phyloP scores from a whole-genome alignment of 1,140 invertebrate species.

The Himalopsyche phryganea region DNA sequence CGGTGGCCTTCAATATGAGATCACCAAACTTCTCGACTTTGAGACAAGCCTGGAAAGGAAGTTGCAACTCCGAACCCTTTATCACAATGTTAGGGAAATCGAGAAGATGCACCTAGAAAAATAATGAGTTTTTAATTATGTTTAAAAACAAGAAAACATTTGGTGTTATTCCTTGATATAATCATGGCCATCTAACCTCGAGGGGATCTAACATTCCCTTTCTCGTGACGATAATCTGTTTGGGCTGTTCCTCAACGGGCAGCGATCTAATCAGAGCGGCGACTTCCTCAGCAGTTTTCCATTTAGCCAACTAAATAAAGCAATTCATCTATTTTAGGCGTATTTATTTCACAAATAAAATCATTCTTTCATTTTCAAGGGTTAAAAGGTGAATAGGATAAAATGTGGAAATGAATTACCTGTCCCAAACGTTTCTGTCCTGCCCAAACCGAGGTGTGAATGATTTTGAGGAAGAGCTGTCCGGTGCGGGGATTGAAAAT shows the following conservation, averaged over 20 bases:
- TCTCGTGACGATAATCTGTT: slow-evolving; percentile 98
- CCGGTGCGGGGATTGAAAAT: slow-evolving; percentile 99
- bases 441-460: slow-evolving; percentile 99
- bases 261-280: slow-evolving; percentile 97
- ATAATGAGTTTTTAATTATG: not conserved
- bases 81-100: slow-evolving; percentile 99
- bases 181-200: too few species aligned
- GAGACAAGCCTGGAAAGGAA: slow-evolving; percentile 98
- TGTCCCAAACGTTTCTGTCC: slow-evolving; percentile 91
- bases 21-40: slow-evolving; percentile 99
- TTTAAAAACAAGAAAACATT: not conserved
- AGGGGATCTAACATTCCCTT: slow-evolving; percentile 99
- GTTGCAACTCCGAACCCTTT: slow-evolving; percentile 96
- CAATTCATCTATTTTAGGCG: too few species aligned
- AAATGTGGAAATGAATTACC: too few species aligned
- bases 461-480: slow-evolving; percentile 99
- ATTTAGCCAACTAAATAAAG: slow-evolving; percentile 82
- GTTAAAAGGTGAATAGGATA: too few species aligned
- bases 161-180: not conserved
- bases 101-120: slow-evolving; percentile 80
- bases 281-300: slow-evolving; percentile 99
- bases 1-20: slow-evolving; percentile 97
- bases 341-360: too few species aligned
- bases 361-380: too few species aligned
- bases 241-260: slow-evolving; percentile 99